Conservation (phyloP, 2,797 vertebrate species). For the Pangasius macronema region DNA sequence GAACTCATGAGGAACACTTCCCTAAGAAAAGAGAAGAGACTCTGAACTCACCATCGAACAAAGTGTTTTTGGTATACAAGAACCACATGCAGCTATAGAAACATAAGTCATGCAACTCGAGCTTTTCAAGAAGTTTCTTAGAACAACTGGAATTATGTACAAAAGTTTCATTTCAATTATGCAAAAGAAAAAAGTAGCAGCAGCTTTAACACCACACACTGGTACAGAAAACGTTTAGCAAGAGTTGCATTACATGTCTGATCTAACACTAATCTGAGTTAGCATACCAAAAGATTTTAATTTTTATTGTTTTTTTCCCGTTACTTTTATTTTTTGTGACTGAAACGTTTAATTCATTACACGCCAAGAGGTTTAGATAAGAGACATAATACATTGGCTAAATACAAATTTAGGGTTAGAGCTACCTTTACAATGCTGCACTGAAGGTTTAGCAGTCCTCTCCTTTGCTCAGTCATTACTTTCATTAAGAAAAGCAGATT, state of each 20-base stretch:
- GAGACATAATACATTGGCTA: slow-evolving; percentile 85
- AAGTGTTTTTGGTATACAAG: slow-evolving; percentile 56
- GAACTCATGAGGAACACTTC: slow-evolving; percentile 59
- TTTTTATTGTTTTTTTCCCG: slow-evolving; percentile 57
- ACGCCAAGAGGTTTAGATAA: slow-evolving; percentile 86
- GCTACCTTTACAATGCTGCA: slow-evolving; percentile 97
- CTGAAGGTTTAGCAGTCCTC: slow-evolving; percentile 98
- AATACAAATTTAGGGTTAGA: slow-evolving; percentile 93
- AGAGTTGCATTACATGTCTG: slow-evolving; percentile 81
- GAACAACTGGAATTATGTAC: slow-evolving; percentile 28
- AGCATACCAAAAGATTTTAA: slow-evolving; percentile 65
- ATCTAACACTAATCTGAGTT: slow-evolving; percentile 68
- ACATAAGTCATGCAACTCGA: slow-evolving; percentile 88
- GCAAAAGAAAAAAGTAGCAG: slow-evolving; percentile 78
- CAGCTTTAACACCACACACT: slow-evolving; percentile 75
- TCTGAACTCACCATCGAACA: slow-evolving; percentile 68
- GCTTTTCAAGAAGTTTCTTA: slow-evolving; percentile 59
- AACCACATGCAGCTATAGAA: slow-evolving; percentile 84
- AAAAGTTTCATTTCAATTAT: slow-evolving; percentile 70
- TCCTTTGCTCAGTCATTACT: slow-evolving; percentile 93
- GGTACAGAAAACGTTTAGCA: slow-evolving; percentile 77
- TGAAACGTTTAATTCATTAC: slow-evolving; percentile 80
- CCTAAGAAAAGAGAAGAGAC: slow-evolving; percentile 73
- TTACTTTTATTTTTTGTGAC: slow-evolving; percentile 73
- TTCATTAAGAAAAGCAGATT: slow-evolving; percentile 92